Percentiles rank a stretch among this genome's conserved stretches.
These are phyloP conservation scores for Bovichtus variegatus DNA, from an alignment of 2,797 vertebrate genomes.

Conservation along the genomic window DNA sequence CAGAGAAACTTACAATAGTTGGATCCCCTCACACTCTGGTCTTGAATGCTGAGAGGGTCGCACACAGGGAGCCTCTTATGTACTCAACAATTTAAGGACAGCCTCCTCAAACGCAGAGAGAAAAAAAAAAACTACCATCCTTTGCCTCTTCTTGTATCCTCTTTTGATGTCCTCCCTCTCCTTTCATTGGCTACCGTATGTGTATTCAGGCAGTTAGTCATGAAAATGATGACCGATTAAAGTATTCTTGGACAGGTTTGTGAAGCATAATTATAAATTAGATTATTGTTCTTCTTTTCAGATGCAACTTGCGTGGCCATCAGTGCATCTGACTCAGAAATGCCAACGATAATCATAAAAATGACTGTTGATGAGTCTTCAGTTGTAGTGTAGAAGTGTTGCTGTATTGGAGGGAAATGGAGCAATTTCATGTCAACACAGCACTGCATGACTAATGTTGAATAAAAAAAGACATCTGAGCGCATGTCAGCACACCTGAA, in stretches of 20 bases:
- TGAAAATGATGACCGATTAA: slow-evolving; percentile 23
- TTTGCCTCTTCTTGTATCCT: slow-evolving; percentile 57
- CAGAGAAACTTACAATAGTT: slow-evolving; percentile 81
- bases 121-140: slow-evolving; percentile 47
- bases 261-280: not conserved
- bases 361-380: not conserved
- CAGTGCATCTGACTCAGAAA: slow-evolving; percentile 20
- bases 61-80: slow-evolving; percentile 85
- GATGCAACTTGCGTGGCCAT: slow-evolving; percentile 4
- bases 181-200: slow-evolving; percentile 33
- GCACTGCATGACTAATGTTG: not conserved
- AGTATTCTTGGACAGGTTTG: not conserved
- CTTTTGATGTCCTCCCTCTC: slow-evolving; percentile 64
- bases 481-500: not conserved
- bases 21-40: slow-evolving; percentile 81
- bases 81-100: slow-evolving; percentile 81
- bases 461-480: not conserved
- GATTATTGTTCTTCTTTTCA: not conserved
- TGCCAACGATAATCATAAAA: not conserved
- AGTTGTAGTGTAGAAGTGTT: not conserved
- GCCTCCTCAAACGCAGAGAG: slow-evolving; percentile 74
- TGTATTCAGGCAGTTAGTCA: slow-evolving; percentile 37
- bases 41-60: slow-evolving; percentile 85
- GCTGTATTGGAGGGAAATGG: not conserved
- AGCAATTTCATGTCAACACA: not conserved